Evolutionary conservation across 2,797 vertebrate genomes (phyloP).

Genomic region (Oreonectes daqikongensis): DNA sequence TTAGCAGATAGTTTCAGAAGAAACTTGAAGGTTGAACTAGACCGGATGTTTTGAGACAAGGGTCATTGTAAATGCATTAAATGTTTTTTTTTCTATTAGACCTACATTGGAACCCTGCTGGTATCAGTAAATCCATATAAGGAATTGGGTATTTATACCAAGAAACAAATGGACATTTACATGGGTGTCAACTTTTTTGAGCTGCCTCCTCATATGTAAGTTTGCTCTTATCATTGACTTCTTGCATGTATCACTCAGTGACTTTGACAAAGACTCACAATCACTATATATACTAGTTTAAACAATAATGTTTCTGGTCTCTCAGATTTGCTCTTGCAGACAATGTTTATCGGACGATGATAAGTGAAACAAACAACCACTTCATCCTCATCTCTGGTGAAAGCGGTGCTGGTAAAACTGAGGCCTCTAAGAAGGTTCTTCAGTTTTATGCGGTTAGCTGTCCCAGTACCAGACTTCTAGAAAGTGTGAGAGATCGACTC

Average conservation of each 20-base stretch:
- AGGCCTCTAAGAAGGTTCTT: conserved; percentile 95
- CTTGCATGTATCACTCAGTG: neutral
- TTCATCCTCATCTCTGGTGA: conserved; percentile 97
- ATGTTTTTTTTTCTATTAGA: conserved; percentile 70
- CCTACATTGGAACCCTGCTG: conserved; percentile 92
- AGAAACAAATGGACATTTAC: conserved; percentile 91
- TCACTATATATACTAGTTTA: neutral
- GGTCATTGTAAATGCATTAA: conserved; percentile 10
- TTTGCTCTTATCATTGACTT: conserved; percentile 12
- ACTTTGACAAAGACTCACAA: no score
- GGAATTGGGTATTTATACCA: conserved; percentile 88
- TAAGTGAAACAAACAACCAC: conserved; percentile 89
- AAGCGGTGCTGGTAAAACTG: conserved; percentile 92
- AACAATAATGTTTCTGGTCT: neutral
- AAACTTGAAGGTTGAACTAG: neutral
- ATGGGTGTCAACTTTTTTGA: conserved; percentile 97
- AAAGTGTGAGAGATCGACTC: conserved; percentile 85
- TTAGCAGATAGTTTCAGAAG: neutral
- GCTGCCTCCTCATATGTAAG: conserved; percentile 95
- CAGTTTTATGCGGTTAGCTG: conserved; percentile 93
- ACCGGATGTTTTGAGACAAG: neutral
- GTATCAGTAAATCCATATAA: conserved; percentile 96
- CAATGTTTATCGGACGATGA: conserved; percentile 94
- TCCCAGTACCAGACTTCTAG: conserved; percentile 85
- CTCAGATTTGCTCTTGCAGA: conserved; percentile 91